These are phyloP conservation scores for Philypnodon macrostomus DNA, from an alignment of 2,797 vertebrate genomes.

Conservation along the genomic window DNA sequence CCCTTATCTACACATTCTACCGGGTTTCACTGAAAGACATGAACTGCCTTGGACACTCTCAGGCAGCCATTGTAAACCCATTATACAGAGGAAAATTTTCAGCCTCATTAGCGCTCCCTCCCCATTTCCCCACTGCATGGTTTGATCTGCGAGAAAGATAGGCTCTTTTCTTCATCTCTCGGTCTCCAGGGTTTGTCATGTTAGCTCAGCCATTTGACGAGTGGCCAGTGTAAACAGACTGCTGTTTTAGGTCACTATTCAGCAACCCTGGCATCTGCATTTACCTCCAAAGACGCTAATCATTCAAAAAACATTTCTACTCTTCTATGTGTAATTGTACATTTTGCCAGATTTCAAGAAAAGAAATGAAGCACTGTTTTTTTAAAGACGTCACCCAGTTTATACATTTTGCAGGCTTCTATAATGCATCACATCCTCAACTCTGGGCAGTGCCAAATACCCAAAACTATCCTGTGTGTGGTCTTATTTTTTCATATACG, in stretches of 20 bases:
- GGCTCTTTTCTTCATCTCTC: slow-evolving; percentile 47
- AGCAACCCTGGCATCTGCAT: slow-evolving; percentile 46
- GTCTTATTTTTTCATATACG: slow-evolving; percentile 22
- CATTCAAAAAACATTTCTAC: slow-evolving; percentile 47
- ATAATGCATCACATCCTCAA: slow-evolving; percentile 10
- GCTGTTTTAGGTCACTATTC: slow-evolving; percentile 50
- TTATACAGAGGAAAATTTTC: slow-evolving; percentile 57
- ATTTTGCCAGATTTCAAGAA: slow-evolving; percentile 29
- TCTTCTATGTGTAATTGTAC: slow-evolving; percentile 32
- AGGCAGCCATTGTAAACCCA: slow-evolving; percentile 34
- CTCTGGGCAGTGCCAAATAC: slow-evolving; percentile 15
- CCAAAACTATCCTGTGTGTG: slow-evolving; percentile 34
- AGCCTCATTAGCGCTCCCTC: slow-evolving; percentile 62
- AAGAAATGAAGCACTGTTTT: slow-evolving; percentile 28
- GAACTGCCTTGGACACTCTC: slow-evolving; percentile 37
- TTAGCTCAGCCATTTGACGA: slow-evolving; percentile 63
- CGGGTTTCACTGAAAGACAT: slow-evolving; percentile 30
- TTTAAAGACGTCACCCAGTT: slow-evolving; percentile 1
- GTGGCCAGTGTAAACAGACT: slow-evolving; percentile 62
- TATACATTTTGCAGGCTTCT: slow-evolving; percentile 19
- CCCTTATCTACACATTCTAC: slow-evolving; percentile 29
- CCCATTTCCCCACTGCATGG: slow-evolving; percentile 30
- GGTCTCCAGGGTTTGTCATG: slow-evolving; percentile 53
- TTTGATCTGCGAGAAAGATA: slow-evolving; percentile 61
- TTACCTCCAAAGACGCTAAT: slow-evolving; percentile 43